A percentile compares a stretch with the other conserved stretches of the same genome.
Evolutionary conservation across 2,888 invertebrate genomes (phyloP).

Genomic region (Esperia sulphurella): DNA sequence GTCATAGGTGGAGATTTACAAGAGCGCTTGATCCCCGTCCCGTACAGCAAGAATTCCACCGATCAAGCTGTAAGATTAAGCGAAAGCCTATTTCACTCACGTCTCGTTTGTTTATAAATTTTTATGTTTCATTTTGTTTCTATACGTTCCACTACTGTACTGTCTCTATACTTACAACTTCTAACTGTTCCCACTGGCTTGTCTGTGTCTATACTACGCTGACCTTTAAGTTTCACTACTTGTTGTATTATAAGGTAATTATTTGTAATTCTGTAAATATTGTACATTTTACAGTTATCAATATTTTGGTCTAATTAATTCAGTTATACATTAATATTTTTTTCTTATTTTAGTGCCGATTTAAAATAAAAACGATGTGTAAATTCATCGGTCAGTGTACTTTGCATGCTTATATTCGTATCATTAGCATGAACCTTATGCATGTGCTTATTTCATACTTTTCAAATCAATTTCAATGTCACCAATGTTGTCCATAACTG

Average conservation of each 20-base stretch:
- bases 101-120: constrained; percentile 42
- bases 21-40: constrained; percentile 99
- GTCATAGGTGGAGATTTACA: constrained; percentile 99
- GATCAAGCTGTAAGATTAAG: constrained; percentile 98
- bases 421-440: constrained; percentile 10
- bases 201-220: constrained; percentile 47
- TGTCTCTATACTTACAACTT: constrained; percentile 64
- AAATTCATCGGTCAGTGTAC: constrained; percentile 13
- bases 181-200: constrained; percentile 41
- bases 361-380: background rate
- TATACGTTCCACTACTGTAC: constrained; percentile 63
- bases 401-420: constrained; percentile 7
- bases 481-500: constrained; percentile 9
- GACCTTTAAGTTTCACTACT: constrained; percentile 46
- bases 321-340: background rate
- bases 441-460: constrained; percentile 8
- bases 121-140: constrained; percentile 55
- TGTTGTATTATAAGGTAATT: constrained; percentile 1
- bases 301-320: background rate
- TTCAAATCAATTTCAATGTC: background rate
- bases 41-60: constrained; percentile 99
- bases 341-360: background rate
- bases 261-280: background rate
- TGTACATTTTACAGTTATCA: background rate
- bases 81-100: constrained; percentile 11